phyloP scores from a whole-genome alignment of 2,888 invertebrate species.

The Noctuana brunneofusca region DNA sequence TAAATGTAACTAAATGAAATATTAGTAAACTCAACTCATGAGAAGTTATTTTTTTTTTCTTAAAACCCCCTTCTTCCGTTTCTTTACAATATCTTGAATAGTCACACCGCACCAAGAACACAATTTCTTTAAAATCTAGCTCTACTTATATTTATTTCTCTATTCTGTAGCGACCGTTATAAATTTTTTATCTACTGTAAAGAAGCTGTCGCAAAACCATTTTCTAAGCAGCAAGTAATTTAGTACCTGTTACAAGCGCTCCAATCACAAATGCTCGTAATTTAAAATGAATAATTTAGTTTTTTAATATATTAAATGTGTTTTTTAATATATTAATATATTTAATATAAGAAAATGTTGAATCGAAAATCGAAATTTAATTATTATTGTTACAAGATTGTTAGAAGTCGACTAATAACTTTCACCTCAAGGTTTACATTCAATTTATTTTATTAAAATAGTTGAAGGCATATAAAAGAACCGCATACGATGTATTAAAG shows the following conservation, averaged over 20 bases:
- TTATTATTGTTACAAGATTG: constrained; percentile 6
- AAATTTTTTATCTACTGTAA: background rate
- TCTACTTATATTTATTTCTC: background rate
- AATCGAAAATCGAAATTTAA: constrained; percentile 13
- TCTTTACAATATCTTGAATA: background rate
- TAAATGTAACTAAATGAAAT: too few species aligned
- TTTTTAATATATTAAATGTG: too few species aligned
- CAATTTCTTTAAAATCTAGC: background rate
- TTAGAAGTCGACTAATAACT: constrained; percentile 28
- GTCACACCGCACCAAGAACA: background rate
- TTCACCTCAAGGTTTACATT: constrained; percentile 18
- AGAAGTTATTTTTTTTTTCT: too few species aligned
- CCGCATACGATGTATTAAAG: constrained; percentile 62
- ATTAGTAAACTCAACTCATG: too few species aligned
- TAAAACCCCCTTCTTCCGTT: too few species aligned
- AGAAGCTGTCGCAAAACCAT: background rate
- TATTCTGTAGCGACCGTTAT: background rate
- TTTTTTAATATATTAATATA: too few species aligned
- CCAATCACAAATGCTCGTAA: background rate
- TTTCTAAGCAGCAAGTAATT: constrained; percentile 4
- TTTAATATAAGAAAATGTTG: constrained; percentile 18
- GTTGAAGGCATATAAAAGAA: constrained; percentile 50
- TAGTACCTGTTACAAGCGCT: constrained; percentile 1
- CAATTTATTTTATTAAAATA: constrained; percentile 55
- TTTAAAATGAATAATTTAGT: too few species aligned